Evolutionary conservation across 2,888 invertebrate genomes (phyloP).

Genomic region (Ischnus inquisitorius): DNA sequence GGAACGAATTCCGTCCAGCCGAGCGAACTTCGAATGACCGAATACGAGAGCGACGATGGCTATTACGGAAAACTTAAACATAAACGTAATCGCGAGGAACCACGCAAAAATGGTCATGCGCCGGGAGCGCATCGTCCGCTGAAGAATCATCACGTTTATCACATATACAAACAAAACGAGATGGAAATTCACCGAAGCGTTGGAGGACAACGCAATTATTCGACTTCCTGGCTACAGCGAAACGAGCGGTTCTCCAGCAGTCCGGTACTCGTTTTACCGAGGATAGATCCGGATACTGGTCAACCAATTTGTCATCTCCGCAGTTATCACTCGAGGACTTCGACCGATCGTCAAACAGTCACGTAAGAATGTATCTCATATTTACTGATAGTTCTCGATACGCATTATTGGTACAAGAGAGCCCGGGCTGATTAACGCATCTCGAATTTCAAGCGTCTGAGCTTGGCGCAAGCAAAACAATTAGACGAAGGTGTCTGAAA

Average conservation of each 20-base stretch:
- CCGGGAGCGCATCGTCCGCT: constrained; percentile 29
- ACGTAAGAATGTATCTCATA: constrained; percentile 16
- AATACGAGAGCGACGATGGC: neutral
- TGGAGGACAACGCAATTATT: constrained; percentile 34
- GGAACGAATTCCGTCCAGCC: constrained; percentile 44
- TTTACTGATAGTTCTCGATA: neutral
- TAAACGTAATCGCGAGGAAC: neutral
- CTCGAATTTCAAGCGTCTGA: too few species aligned
- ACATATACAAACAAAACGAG: constrained; percentile 60
- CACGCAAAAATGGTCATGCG: neutral
- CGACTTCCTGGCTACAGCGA: constrained; percentile 44
- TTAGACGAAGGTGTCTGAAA: too few species aligned
- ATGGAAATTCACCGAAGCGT: constrained; percentile 33
- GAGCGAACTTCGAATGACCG: constrained; percentile 33
- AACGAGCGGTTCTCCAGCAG: constrained; percentile 47
- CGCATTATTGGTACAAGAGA: neutral
- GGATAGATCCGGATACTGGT: constrained; percentile 45
- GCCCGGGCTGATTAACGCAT: too few species aligned
- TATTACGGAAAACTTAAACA: neutral
- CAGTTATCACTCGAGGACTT: constrained; percentile 38
- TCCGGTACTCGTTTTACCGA: constrained; percentile 65
- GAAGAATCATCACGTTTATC: constrained; percentile 62
- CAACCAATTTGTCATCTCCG: constrained; percentile 34
- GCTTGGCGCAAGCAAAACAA: too few species aligned
- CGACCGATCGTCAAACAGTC: constrained; percentile 24